A percentile compares a stretch with the other conserved stretches of the same genome.
Evolutionary conservation across 2,888 invertebrate species (phyloP).

Genomic region (Amiota minor): DNA sequence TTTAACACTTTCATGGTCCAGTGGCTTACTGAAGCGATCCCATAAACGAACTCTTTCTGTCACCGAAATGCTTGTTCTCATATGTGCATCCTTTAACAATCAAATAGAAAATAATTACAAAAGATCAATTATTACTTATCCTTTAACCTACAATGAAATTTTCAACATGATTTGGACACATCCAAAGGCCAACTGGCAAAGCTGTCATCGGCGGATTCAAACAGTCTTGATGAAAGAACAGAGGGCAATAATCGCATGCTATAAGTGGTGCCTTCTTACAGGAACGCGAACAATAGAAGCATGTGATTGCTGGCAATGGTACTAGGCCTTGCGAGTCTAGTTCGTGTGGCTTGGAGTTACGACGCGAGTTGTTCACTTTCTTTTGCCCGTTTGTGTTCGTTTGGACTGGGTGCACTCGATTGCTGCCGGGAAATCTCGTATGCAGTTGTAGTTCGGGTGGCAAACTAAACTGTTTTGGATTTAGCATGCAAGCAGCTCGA

Average conservation of each 20-base stretch:
- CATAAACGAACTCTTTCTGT: conserved; percentile 91
- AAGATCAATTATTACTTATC: background rate
- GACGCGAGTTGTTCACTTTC: conserved; percentile 55
- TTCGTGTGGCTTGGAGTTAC: conserved; percentile 75
- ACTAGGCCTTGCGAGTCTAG: conserved; percentile 78
- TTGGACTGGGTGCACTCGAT: conserved; percentile 77
- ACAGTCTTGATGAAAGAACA: conserved; percentile 94
- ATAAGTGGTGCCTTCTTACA: conserved; percentile 89
- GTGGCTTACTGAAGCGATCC: conserved; percentile 85
- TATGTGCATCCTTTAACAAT: conserved; percentile 72
- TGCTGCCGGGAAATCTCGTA: conserved; percentile 86
- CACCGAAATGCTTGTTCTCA: conserved; percentile 87
- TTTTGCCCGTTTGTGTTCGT: conserved; percentile 59
- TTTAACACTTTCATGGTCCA: conserved; percentile 91
- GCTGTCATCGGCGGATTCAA: conserved; percentile 92
- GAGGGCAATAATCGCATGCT: conserved; percentile 94
- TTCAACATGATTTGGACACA: conserved; percentile 98
- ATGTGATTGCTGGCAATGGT: conserved; percentile 87
- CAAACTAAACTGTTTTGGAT: conserved; percentile 92
- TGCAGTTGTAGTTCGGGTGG: conserved; percentile 86
- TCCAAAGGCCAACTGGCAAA: conserved; percentile 92
- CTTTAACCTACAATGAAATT: conserved; percentile 82
- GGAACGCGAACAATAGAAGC: conserved; percentile 88
- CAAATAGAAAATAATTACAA: conserved; percentile 7
- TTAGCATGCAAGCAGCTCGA: conserved; percentile 86